Conservation (phyloP, 2,888 invertebrate species). For the Deilephila porcellus region DNA sequence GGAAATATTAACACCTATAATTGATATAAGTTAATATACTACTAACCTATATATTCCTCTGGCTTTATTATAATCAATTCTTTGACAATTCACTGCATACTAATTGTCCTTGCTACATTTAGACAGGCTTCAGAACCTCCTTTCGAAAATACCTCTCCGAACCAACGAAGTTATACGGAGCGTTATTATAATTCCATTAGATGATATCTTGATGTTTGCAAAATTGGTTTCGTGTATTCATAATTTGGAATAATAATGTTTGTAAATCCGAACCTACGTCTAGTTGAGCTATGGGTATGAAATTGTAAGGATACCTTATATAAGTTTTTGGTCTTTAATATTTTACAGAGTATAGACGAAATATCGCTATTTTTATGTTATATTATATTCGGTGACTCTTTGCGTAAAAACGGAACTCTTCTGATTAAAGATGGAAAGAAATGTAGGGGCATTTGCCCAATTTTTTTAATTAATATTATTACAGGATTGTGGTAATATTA, state of each 20-base stretch:
- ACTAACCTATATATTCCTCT: not conserved
- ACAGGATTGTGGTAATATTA: too few species aligned
- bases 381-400: too few species aligned
- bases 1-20: too few species aligned
- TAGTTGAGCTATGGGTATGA: not conserved
- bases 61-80: slow-evolving; percentile 28
- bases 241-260: slow-evolving; percentile 5
- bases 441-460: too few species aligned
- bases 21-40: not conserved
- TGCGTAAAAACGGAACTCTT: not conserved
- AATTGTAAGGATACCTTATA: not conserved
- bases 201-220: slow-evolving; percentile 22
- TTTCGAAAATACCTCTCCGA: slow-evolving; percentile 67
- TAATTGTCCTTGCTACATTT: slow-evolving; percentile 66
- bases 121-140: slow-evolving; percentile 53
- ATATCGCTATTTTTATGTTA: too few species aligned
- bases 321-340: too few species aligned
- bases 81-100: slow-evolving; percentile 22
- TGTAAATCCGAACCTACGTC: not conserved
- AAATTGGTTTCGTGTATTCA: slow-evolving; percentile 17
- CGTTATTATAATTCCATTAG: slow-evolving; percentile 26
- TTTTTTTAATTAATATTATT: too few species aligned
- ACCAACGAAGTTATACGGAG: slow-evolving; percentile 27
- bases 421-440: too few species aligned
- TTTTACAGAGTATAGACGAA: too few species aligned